phyloP scores from a whole-genome alignment of 2,113 vertebrate species.

The Erythrocercus mccallii region DNA sequence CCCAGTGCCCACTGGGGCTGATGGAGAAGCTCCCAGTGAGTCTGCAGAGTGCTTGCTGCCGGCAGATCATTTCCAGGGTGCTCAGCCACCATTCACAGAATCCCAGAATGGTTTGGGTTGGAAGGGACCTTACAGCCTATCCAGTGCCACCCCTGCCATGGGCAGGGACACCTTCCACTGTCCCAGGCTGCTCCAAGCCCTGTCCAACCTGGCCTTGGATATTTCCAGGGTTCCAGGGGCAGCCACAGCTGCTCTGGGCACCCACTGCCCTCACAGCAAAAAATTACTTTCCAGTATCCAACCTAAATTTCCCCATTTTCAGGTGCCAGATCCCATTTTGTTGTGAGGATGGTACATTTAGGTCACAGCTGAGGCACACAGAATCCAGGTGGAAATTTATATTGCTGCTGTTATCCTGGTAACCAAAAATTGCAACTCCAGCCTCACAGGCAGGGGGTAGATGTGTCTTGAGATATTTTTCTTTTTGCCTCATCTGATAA shows the following conservation, averaged over 20 bases:
- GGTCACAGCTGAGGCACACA: neutral
- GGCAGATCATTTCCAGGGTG: neutral
- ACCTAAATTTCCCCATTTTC: neutral
- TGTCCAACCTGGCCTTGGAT: accelerated
- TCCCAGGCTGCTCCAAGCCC: neutral
- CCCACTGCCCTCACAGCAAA: neutral
- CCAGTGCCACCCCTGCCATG: neutral
- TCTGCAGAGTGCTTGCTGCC: neutral
- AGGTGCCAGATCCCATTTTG: neutral
- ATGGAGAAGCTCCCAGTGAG: neutral
- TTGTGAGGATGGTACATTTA: neutral
- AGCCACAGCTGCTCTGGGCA: neutral
- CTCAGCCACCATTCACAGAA: neutral
- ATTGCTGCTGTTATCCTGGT: neutral
- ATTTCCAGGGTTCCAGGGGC: neutral
- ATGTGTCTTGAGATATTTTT: neutral
- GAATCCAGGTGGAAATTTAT: neutral
- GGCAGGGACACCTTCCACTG: neutral
- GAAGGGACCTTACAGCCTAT: neutral
- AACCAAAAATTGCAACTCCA: neutral
- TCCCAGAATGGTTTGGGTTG: neutral
- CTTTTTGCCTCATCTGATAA: neutral
- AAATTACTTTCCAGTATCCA: neutral
- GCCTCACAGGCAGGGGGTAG: neutral
- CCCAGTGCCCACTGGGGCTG: neutral